Evolutionary conservation across 2,797 vertebrate genomes (phyloP).

Genomic region (Platalea minor): DNA sequence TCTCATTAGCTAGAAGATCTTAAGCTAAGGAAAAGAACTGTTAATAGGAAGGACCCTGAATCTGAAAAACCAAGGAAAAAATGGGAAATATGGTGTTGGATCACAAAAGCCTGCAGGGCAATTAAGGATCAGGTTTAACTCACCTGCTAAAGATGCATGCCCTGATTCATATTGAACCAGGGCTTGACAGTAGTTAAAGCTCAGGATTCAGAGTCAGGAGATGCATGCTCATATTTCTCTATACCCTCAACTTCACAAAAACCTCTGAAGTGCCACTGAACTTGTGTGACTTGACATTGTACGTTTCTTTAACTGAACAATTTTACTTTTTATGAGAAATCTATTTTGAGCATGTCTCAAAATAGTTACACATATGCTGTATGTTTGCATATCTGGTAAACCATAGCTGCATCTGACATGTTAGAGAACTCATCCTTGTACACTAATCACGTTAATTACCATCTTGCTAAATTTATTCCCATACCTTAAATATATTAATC

Average conservation of each 20-base stretch:
- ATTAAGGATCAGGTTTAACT: background rate
- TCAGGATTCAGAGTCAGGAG: background rate
- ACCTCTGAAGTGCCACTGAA: background rate
- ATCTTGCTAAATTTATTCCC: background rate
- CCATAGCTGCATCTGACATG: background rate
- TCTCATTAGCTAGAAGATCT: background rate
- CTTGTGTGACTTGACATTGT: background rate
- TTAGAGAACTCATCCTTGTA: background rate
- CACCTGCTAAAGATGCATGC: background rate
- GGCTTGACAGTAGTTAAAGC: background rate
- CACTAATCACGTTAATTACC: background rate
- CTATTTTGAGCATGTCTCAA: background rate
- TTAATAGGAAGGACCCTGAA: background rate
- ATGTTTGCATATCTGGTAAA: background rate
- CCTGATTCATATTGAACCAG: background rate
- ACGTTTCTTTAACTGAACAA: background rate
- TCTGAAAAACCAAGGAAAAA: background rate
- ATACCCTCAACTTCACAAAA: background rate
- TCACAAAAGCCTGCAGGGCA: background rate
- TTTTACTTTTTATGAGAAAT: background rate
- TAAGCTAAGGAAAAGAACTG: background rate
- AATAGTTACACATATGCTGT: background rate
- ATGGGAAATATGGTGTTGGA: background rate
- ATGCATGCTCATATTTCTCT: background rate
- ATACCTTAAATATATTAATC: background rate